phyloP scores from a whole-genome alignment of 2,797 vertebrate genomes.

The Merluccius polli region DNA sequence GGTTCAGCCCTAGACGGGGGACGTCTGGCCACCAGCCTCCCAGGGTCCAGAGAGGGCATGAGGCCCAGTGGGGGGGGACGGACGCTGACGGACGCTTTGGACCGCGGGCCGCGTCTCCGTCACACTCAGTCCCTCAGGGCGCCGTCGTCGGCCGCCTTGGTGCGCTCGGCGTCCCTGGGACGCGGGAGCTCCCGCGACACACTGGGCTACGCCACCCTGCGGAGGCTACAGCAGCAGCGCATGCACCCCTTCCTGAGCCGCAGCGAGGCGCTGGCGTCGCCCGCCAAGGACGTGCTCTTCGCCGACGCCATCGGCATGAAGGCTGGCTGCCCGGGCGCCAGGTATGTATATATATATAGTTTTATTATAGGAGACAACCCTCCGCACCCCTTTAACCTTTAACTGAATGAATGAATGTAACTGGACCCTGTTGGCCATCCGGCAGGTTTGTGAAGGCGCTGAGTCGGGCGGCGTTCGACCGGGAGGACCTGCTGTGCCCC shows the following conservation, averaged over 20 bases:
- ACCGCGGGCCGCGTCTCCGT: no score
- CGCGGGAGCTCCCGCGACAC: conserved; percentile 94
- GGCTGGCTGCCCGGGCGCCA: conserved; percentile 93
- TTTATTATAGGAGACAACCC: no score
- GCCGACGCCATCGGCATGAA: conserved; percentile 99
- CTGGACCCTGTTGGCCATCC: conserved; percentile 47
- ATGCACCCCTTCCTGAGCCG: conserved; percentile 95
- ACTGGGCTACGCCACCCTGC: conserved; percentile 93
- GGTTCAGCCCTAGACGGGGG: no score
- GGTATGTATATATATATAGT: no score
- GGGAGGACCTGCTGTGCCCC: conserved; percentile 95
- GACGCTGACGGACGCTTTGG: no score
- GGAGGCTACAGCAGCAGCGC: conserved; percentile 93
- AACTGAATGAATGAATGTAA: no score
- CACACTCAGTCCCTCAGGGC: conserved; percentile 96
- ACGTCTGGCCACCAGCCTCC: no score
- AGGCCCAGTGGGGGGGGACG: no score
- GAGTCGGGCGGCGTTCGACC: conserved; percentile 96
- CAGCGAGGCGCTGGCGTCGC: conserved; percentile 93
- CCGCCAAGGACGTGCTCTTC: conserved; percentile 96
- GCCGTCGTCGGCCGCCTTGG: conserved; percentile 86
- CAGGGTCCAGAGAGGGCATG: no score
- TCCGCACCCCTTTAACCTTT: conserved; percentile 24
- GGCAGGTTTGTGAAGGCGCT: conserved; percentile 96
- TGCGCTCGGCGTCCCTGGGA: no score